Conservation (phyloP, 35 echinoderm and acorn worm genomes). For the Heliocidaris erythrogramma region DNA sequence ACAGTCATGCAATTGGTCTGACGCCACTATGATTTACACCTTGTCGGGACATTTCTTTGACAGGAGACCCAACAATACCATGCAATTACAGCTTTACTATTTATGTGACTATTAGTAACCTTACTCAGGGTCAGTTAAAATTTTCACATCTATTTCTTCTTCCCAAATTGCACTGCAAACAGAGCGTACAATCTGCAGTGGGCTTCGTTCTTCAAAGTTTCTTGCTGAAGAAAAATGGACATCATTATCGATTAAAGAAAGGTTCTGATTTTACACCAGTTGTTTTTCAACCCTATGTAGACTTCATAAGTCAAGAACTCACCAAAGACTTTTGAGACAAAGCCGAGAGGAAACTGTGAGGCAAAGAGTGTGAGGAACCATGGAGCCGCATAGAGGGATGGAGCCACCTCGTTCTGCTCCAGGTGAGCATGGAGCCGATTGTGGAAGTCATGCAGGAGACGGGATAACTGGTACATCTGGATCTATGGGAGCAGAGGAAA, state of each 20-base stretch:
- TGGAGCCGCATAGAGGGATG: slow-evolving; percentile 91
- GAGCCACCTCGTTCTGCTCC: slow-evolving; percentile 89
- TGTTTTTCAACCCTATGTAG: not conserved
- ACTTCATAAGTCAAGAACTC: slow-evolving; percentile 41
- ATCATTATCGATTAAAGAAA: not conserved
- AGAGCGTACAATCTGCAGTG: too few relatives aligned
- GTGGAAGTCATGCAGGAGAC: slow-evolving; percentile 91
- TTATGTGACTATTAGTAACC: too few relatives aligned
- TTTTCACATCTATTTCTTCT: too few relatives aligned
- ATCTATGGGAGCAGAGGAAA: slow-evolving; percentile 61
- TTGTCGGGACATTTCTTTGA: too few relatives aligned
- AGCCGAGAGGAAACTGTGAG: slow-evolving; percentile 95
- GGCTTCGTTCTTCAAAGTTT: too few relatives aligned
- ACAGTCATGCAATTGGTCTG: too few relatives aligned
- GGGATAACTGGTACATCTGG: slow-evolving; percentile 98
- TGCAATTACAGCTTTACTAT: too few relatives aligned
- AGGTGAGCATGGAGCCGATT: slow-evolving; percentile 87
- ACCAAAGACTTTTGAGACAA: slow-evolving; percentile 97
- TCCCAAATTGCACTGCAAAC: too few relatives aligned
- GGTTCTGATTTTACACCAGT: not conserved
- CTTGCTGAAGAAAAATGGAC: too few relatives aligned
- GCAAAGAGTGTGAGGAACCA: slow-evolving; percentile 98
- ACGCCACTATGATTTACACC: too few relatives aligned
- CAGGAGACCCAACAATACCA: too few relatives aligned
- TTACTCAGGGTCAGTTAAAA: too few relatives aligned